These are phyloP conservation scores for Ibycter americanus DNA, from an alignment of 2,797 vertebrate genomes.

Conservation along the genomic window DNA sequence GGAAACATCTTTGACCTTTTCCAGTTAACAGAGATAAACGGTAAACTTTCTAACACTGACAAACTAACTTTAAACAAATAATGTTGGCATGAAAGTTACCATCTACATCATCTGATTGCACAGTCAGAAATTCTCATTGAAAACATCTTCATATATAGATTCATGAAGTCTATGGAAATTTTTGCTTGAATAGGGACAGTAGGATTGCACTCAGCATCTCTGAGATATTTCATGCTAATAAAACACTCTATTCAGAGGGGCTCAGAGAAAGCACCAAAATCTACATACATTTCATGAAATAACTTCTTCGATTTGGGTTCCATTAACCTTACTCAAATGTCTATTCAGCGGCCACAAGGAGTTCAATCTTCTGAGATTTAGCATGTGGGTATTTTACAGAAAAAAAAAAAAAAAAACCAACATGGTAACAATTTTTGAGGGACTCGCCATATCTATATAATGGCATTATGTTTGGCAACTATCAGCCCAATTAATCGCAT, in stretches of 20 bases:
- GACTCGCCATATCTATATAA: neutral
- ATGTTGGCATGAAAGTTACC: neutral
- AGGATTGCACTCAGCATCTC: neutral
- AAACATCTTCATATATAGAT: neutral
- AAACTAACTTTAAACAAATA: neutral
- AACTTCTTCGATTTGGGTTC: neutral
- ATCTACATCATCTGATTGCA: neutral
- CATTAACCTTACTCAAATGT: neutral
- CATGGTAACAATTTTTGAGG: neutral
- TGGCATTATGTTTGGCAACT: neutral
- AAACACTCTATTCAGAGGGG: neutral
- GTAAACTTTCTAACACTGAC: neutral
- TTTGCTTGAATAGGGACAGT: neutral
- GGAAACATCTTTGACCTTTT: neutral
- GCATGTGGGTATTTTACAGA: neutral
- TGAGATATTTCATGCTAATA: neutral
- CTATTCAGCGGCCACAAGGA: neutral
- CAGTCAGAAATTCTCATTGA: neutral
- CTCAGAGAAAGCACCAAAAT: neutral
- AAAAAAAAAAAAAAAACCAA: neutral
- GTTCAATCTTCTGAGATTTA: neutral
- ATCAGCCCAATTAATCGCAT: neutral
- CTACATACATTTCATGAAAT: neutral
- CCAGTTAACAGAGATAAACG: neutral
- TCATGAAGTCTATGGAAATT: neutral